These are phyloP conservation scores for Callyntrura sp. DNA, from an alignment of 2,888 invertebrate genomes.

Conservation along the genomic window DNA sequence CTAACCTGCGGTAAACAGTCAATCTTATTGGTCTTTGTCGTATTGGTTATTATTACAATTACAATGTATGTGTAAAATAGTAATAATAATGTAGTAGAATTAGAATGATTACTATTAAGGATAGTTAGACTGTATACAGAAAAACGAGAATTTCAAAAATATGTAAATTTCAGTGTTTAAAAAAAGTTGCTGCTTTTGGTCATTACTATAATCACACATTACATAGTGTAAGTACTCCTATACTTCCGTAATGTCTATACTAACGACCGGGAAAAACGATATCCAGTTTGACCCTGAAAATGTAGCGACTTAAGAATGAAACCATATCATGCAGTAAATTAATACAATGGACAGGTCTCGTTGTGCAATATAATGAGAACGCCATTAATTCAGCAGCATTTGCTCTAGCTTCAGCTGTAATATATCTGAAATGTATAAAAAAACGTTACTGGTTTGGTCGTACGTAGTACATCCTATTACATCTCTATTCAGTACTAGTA, in stretches of 20 bases:
- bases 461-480: slow-evolving; percentile 8
- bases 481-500: slow-evolving; percentile 27
- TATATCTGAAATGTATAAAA: background rate
- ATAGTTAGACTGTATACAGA: background rate
- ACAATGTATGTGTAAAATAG: background rate
- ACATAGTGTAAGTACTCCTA: background rate
- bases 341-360: slow-evolving; percentile 40
- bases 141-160: background rate
- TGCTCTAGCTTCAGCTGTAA: slow-evolving; percentile 24
- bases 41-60: background rate
- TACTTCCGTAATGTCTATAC: background rate
- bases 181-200: background rate
- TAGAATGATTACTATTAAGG: background rate
- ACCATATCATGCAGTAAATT: slow-evolving; percentile 72
- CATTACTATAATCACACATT: slow-evolving; percentile 21
- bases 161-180: background rate
- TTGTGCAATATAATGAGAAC: slow-evolving; percentile 32
- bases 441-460: slow-evolving; percentile 7
- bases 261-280: slow-evolving; percentile 9
- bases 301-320: slow-evolving; percentile 78
- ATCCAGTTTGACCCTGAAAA: slow-evolving; percentile 46
- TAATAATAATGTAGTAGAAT: background rate
- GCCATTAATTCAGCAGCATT: slow-evolving; percentile 2
- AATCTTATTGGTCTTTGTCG: background rate
- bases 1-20: slow-evolving; percentile 8